These are phyloP conservation scores for Venustaconcha ellipsiformis DNA, from an alignment of 1,140 invertebrate species.

Conservation along the genomic window DNA sequence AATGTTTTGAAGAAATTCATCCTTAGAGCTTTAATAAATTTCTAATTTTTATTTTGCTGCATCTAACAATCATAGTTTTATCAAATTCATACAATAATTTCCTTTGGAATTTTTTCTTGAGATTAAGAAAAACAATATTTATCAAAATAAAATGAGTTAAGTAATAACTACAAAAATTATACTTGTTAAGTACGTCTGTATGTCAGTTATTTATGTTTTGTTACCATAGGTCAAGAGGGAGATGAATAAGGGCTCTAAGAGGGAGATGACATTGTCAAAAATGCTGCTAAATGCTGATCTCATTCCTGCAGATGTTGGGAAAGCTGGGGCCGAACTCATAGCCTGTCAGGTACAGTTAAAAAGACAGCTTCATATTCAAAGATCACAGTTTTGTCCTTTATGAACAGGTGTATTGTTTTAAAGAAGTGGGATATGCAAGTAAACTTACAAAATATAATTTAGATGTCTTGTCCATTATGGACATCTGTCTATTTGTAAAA, in stretches of 20 bases:
- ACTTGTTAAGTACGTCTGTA: no score
- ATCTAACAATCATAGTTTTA: no score
- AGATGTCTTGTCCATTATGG: not conserved
- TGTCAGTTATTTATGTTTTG: not conserved
- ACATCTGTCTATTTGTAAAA: not conserved
- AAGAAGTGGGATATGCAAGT: not conserved
- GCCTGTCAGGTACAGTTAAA: constrained; percentile 51
- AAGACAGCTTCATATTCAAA: not conserved
- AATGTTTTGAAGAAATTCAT: no score
- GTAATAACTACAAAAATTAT: no score
- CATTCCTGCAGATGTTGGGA: constrained; percentile 58
- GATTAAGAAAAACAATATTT: no score
- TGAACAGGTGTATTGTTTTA: not conserved
- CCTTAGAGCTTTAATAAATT: no score
- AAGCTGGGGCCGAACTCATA: constrained; percentile 60
- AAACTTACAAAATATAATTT: not conserved
- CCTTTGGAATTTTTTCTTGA: no score
- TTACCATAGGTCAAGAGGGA: constrained; percentile 49
- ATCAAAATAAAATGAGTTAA: no score
- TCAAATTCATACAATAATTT: no score
- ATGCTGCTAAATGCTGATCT: constrained; percentile 57
- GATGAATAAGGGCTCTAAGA: constrained; percentile 29
- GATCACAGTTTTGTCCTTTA: not conserved
- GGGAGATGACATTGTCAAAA: constrained; percentile 47
- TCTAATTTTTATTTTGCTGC: no score